phyloP scores from a whole-genome alignment of 2,113 vertebrate genomes.

The Vanacampus margaritifer region DNA sequence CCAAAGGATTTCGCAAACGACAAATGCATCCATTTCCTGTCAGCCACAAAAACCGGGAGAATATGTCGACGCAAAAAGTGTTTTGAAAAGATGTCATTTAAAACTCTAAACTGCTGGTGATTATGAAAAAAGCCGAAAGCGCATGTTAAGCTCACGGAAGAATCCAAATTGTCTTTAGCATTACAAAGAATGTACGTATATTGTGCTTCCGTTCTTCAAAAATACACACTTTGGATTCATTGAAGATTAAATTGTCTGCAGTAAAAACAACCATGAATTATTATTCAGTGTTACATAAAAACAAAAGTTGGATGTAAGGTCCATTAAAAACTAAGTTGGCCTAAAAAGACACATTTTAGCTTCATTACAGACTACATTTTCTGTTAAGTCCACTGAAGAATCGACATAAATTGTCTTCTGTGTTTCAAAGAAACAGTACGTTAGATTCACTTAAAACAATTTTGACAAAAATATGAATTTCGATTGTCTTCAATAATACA shows the following conservation, averaged over 20 bases:
- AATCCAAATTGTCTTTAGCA: background rate
- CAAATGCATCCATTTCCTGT: background rate
- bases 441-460: background rate
- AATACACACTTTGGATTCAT: background rate
- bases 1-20: constrained; percentile 39
- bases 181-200: background rate
- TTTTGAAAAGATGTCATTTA: background rate
- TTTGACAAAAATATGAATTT: too few relatives aligned
- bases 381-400: background rate
- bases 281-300: background rate
- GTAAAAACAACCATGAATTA: background rate
- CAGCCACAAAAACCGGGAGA: background rate
- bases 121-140: too few relatives aligned
- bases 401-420: background rate
- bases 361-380: background rate
- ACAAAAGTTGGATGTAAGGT: background rate
- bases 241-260: background rate
- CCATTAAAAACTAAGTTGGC: background rate
- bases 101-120: background rate
- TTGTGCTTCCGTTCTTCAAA: background rate
- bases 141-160: background rate
- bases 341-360: background rate
- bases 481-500: too few relatives aligned
- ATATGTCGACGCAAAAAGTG: background rate
- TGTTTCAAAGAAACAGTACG: background rate